Conservation (phyloP, 1,140 invertebrate genomes). For the Anadara kagoshimensis region DNA sequence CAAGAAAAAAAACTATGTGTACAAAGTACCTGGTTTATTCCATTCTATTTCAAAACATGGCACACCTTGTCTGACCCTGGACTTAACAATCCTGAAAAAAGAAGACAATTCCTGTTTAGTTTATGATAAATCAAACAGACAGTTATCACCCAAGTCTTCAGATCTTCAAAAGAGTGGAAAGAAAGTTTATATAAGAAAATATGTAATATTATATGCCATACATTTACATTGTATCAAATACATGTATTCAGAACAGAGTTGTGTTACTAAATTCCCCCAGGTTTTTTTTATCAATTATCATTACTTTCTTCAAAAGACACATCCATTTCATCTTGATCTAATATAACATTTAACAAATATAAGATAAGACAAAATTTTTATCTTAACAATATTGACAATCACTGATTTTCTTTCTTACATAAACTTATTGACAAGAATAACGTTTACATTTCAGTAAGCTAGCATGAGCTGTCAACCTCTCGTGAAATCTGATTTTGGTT, state of each 20-base stretch:
- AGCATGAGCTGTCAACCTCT: no score
- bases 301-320: no score
- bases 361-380: no score
- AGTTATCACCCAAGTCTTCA: not conserved
- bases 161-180: not conserved
- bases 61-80: slow-evolving; percentile 12
- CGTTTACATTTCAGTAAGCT: no score
- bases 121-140: not conserved
- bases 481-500: no score
- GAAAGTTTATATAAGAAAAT: not conserved
- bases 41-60: slow-evolving; percentile 15
- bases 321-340: no score
- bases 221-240: not conserved
- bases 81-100: slow-evolving; percentile 9
- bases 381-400: no score
- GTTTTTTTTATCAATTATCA: no score
- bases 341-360: no score
- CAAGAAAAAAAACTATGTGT: not conserved
- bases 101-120: not conserved
- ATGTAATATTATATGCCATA: not conserved
- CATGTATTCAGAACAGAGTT: not conserved
- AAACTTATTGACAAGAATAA: no score
- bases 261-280: no score
- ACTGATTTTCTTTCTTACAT: no score
- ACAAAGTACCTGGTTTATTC: slow-evolving; percentile 9